These are phyloP conservation scores for Stegastes partitus DNA, from an alignment of 2,113 vertebrate genomes.

Conservation along the genomic window DNA sequence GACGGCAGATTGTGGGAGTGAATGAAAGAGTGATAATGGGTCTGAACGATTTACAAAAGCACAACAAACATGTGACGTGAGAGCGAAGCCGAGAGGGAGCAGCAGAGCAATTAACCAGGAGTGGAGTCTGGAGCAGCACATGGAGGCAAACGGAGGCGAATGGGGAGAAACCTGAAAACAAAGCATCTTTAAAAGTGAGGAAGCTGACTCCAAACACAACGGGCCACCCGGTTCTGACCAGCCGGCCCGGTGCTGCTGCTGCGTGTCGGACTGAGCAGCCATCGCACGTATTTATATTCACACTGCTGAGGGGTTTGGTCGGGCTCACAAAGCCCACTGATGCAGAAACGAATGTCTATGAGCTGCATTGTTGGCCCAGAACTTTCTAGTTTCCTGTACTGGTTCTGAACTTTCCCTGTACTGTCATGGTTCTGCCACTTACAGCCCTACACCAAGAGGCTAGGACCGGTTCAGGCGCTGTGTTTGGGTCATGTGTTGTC, in stretches of 20 bases:
- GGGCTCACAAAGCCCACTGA: background rate
- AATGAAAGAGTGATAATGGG: slow-evolving; percentile 11
- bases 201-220: slow-evolving; percentile 40
- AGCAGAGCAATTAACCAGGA: slow-evolving; percentile 47
- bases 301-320: background rate
- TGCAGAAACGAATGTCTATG: slow-evolving; percentile 16
- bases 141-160: slow-evolving; percentile 1
- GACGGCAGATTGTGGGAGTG: slow-evolving; percentile 13
- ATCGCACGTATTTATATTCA: slow-evolving; percentile 10
- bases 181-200: slow-evolving; percentile 19
- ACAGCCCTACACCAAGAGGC: no score
- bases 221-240: slow-evolving; percentile 59
- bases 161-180: background rate
- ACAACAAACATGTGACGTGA: slow-evolving; percentile 1
- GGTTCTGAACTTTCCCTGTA: no score
- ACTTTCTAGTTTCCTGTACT: background rate
- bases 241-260: slow-evolving; percentile 30
- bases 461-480: no score
- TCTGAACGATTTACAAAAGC: slow-evolving; percentile 34
- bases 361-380: background rate
- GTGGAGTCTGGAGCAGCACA: slow-evolving; percentile 26
- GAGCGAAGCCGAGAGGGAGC: slow-evolving; percentile 18
- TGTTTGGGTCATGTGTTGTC: slow-evolving; percentile 9
- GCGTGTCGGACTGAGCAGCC: slow-evolving; percentile 14
- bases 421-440: no score